Base-by-base conservation (phyloP, 2,888 invertebrate species). In the Carpatolechia fugitivella region DNA sequence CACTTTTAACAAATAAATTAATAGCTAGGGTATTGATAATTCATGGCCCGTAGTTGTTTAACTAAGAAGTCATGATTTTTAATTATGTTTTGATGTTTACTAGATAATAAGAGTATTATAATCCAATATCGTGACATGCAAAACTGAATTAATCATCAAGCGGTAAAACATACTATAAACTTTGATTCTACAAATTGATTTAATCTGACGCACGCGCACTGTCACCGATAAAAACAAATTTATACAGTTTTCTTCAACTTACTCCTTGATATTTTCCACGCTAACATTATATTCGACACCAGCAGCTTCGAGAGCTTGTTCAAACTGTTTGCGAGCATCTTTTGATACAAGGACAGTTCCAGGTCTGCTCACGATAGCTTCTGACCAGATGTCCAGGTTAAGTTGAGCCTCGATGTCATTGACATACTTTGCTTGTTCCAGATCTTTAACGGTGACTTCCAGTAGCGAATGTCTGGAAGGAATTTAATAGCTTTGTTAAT, bases 241-340 rank as follows among this genome's bases (percentile, higher is more conserved):
- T 8, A 41, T n/a, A 3, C 1, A 20, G 11, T 3, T 20, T n/a
- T n/a, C 1, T 8, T 44, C 1, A n/a, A 76, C 82, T 78, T 70
- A 83, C 84, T 80, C 75, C 63, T 70, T 79, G 51, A 84, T 69
- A 62, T 84, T 80, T n/a, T 77, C 72, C 4, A 68, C 64, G 16
- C 65, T 60, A 10, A 80, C 57, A 29, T 58, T 70, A 59, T 66
- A 80, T 20, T 69, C 58, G 0, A 82, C 64, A 7, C 68, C 70
- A 47, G 67, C 60, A 1, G 58, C 54, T 0, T 63, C 60, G 30
- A 83, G 62, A 11, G 64, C 60, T 30, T 61, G 49, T 57, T 78
- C 69, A 57, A 83, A 78, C 0, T 50, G 36, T 1, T 65, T 51
- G 48, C 67, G 73, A 48, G 61, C 55, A 1, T 63, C 58, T 31